Base-by-base conservation (phyloP, 2,797 vertebrate genomes). In the Loris lydekkerianus region DNA sequence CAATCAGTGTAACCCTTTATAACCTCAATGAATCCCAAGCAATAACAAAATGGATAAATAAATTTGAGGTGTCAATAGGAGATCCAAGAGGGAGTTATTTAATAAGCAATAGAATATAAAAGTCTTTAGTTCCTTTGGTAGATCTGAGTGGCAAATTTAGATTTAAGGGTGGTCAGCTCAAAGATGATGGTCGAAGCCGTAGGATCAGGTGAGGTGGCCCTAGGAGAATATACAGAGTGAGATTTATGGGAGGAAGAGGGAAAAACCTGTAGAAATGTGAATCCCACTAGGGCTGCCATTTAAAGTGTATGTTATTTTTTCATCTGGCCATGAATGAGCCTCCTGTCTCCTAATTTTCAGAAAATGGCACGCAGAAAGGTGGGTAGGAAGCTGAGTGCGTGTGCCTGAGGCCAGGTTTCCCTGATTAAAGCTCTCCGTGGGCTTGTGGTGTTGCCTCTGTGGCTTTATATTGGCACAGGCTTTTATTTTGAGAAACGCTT, bases 401-500 rank as follows among this genome's bases (percentile, higher is more conserved):
- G 37, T 75, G 95, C 89, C 94, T 43, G 76, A 69, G 92, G 95
- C 97, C 84, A 87, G 34, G 34, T 60, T 94, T 89, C 84, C 89
- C 87, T 96, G 96, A 97, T 96, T 90, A 96, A 97, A 97, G 94
- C 94, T 84, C 77, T 96, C 96, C 46, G 85, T 34, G 29, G 95
- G 89, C 53, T 85, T 92, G 95, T 27, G 89, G 86, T 89, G 67
- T 37, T 93, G 81, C 89, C 91, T 85, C 91, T 96, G 95, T 89
- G 94, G 96, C 97, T 96, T 83, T 83, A 34, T 81, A 81, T 97
- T 97, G 96, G 94, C 96, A 81, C 17, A 18, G 65, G 60, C 84
- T 97, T 97, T 89, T 96, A 93, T 95, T 97, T 96, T 95, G 95
- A 95, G 78, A 97, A 86, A 96, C 93, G 9, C 43, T 93, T 96